Percentiles rank a stretch among this genome's conserved stretches.
Conservation (phyloP, 1,140 invertebrate species). For the Drusus annulatus region DNA sequence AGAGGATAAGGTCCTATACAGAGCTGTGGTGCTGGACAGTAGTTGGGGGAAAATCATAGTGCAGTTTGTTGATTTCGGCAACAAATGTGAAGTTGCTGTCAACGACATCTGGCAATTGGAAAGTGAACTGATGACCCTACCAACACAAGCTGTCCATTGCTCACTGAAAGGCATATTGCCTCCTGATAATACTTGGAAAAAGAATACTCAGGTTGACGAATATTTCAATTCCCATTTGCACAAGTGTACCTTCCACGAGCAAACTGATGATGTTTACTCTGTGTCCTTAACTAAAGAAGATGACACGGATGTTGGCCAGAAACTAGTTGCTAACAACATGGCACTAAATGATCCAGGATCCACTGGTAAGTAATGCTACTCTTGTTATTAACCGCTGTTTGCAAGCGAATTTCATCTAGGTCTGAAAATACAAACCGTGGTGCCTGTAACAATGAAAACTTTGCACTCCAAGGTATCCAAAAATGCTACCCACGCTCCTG, state of each 20-base stretch:
- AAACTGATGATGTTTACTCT: constrained; percentile 67
- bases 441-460: too few relatives aligned
- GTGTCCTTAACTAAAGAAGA: constrained; percentile 72
- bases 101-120: constrained; percentile 79
- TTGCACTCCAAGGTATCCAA: too few relatives aligned
- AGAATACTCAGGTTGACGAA: constrained; percentile 69
- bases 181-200: constrained; percentile 71
- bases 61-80: constrained; percentile 83
- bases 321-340: constrained; percentile 64
- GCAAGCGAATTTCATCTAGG: too few relatives aligned
- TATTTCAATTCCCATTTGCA: constrained; percentile 73
- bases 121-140: constrained; percentile 76
- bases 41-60: constrained; percentile 73
- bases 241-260: constrained; percentile 70
- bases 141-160: constrained; percentile 80
- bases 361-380: too few relatives aligned
- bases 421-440: too few relatives aligned
- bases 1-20: constrained; percentile 79
- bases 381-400: too few relatives aligned
- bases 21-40: constrained; percentile 71
- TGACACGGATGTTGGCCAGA: constrained; percentile 55
- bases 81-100: constrained; percentile 73
- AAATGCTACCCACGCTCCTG: too few relatives aligned
- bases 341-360: neutral
- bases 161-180: constrained; percentile 71